Conservation (phyloP, 2,113 vertebrate species). For the Oxyruncus cristatus region DNA sequence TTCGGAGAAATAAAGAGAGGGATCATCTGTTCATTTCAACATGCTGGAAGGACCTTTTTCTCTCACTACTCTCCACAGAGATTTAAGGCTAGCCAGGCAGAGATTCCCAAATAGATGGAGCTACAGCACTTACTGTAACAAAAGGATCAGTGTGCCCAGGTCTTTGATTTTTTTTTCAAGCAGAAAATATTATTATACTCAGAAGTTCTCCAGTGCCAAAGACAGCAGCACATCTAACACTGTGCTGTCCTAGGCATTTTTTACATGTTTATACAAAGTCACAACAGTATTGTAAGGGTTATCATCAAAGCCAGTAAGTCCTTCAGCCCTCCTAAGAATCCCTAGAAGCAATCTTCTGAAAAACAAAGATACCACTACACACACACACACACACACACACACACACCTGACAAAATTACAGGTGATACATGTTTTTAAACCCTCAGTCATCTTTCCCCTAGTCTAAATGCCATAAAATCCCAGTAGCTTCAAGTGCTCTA, state of each 20-base stretch:
- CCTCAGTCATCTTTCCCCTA: not conserved
- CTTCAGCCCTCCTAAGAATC: slow-evolving; percentile 7
- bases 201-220: not conserved
- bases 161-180: not conserved
- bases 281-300: not conserved
- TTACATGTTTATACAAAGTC: not conserved
- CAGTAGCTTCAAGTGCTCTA: not conserved
- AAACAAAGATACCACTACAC: not conserved
- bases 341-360: slow-evolving; percentile 2
- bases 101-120: not conserved
- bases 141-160: not conserved
- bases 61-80: not conserved
- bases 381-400: not conserved
- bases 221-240: not conserved
- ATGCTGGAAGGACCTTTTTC: not conserved
- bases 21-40: not conserved
- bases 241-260: not conserved
- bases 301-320: slow-evolving; percentile 3
- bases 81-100: not conserved
- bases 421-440: not conserved
- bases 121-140: not conserved
- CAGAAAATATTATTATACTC: not conserved
- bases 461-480: not conserved
- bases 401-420: not conserved
- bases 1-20: not conserved